These are phyloP conservation scores for Mystacides longicornis DNA, from an alignment of 2,888 invertebrate species.

Conservation along the genomic window DNA sequence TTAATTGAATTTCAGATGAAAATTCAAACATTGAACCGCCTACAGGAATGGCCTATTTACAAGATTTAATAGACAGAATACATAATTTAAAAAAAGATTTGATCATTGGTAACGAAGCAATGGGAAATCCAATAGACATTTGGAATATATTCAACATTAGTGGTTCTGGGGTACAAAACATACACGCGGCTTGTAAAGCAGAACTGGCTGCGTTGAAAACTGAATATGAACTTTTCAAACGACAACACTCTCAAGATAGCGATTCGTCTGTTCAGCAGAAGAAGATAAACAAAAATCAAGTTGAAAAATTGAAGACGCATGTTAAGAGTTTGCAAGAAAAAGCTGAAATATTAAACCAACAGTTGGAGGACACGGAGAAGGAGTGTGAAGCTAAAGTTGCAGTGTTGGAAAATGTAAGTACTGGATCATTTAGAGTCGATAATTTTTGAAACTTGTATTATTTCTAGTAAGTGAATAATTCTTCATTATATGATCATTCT, in stretches of 20 bases:
- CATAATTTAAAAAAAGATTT: slow-evolving; percentile 55
- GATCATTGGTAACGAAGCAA: slow-evolving; percentile 51
- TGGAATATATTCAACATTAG: slow-evolving; percentile 45
- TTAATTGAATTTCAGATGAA: neutral
- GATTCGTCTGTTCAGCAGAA: slow-evolving; percentile 29
- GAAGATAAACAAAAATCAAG: slow-evolving; percentile 31
- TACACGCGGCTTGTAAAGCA: slow-evolving; percentile 54
- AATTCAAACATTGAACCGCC: slow-evolving; percentile 30
- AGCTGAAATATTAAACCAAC: slow-evolving; percentile 52
- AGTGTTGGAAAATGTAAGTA: slow-evolving; percentile 47
- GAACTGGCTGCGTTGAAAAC: slow-evolving; percentile 55
- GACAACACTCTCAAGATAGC: slow-evolving; percentile 29
- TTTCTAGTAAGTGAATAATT: too few species aligned
- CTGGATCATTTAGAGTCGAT: too few species aligned
- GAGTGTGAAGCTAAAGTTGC: slow-evolving; percentile 55
- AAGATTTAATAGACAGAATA: slow-evolving; percentile 56
- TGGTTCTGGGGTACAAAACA: slow-evolving; percentile 33
- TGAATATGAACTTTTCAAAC: slow-evolving; percentile 62
- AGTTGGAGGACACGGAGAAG: slow-evolving; percentile 57
- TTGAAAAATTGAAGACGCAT: slow-evolving; percentile 50
- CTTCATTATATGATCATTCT: too few species aligned
- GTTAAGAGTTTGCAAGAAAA: slow-evolving; percentile 60
- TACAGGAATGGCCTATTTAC: slow-evolving; percentile 46
- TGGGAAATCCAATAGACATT: slow-evolving; percentile 55
- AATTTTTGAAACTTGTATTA: too few species aligned